Base-by-base conservation (phyloP, 2,113 vertebrate species). In the Corynorhinus townsendii region DNA sequence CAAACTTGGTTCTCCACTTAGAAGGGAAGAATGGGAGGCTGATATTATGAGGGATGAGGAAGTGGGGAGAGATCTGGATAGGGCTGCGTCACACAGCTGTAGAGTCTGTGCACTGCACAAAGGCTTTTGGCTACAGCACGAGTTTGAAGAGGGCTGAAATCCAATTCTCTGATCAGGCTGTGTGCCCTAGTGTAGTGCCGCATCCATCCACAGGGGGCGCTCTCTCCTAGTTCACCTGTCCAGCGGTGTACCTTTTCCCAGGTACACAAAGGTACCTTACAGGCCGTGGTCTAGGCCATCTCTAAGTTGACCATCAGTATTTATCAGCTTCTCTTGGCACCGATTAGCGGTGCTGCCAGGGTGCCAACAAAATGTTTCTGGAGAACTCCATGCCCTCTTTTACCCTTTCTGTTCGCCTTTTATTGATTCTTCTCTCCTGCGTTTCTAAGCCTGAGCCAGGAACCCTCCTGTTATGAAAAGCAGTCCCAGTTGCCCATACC, bases 401-500 rank as follows among this genome's bases (percentile, higher is more conserved):
- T 93, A 64, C 71, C 77, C 85, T 89, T 85, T 95, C 85, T 85
- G 54, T 90, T 5, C 24, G 79, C 71, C 97, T 97, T 97, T 97
- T 98, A 98, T 98, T 96, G 97, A 97, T 98, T 95, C 76, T 66
- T 68, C 93, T 92, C 86, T 86, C 69, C 92, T 96, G 92, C 88
- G 59, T 97, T 96, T 92, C 97, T 89, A 96, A 97, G 91, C 91
- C 91, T n/a, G 94, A 98, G 96, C 96, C 97, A 98, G 96, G 96
- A 97, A 64, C 97, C 97, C 87, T 97, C 85, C 94, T 45, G 91
- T 98, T 98, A 98, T 98, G 98, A 98, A 98, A 97, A 98, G 96
- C 93, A 98, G 89, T 97, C 98, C 97, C 97, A 76, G 96, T 88
- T 95, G 98, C 94, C 97, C 95, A 91, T 86, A 97, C 95, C 97